A percentile compares a stretch with the other conserved stretches of the same genome.
Conservation (phyloP, 2,113 vertebrate species). For the Sapayoa aenigma region DNA sequence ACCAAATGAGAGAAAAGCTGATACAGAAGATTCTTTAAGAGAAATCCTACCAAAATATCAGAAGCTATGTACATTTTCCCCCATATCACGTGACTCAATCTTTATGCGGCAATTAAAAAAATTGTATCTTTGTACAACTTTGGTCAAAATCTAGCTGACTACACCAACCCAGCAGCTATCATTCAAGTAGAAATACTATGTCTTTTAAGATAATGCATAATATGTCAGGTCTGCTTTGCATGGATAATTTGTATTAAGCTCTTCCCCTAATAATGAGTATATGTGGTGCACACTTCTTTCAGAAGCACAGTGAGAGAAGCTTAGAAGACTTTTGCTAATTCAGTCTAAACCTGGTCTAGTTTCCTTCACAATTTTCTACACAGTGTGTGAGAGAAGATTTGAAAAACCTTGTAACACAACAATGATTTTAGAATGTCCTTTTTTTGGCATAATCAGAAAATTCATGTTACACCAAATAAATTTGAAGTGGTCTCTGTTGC, state of each 20-base stretch:
- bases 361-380: neutral
- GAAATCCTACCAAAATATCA: neutral
- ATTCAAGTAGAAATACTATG: neutral
- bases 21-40: neutral
- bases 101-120: neutral
- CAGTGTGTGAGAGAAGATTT: neutral
- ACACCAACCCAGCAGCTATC: neutral
- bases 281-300: accelerated
- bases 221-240: neutral
- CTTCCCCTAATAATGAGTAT: neutral
- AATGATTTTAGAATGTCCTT: neutral
- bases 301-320: neutral
- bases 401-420: neutral
- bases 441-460: neutral
- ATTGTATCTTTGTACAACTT: neutral
- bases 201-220: neutral
- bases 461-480: neutral
- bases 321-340: neutral
- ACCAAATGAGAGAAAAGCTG: neutral
- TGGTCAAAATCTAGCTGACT: neutral
- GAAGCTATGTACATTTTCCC: neutral
- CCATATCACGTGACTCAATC: neutral
- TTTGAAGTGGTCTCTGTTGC: neutral
- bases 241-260: neutral
- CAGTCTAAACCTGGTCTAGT: neutral